Conservation (phyloP, 2,113 vertebrate genomes). For the Caranx melampygus region DNA sequence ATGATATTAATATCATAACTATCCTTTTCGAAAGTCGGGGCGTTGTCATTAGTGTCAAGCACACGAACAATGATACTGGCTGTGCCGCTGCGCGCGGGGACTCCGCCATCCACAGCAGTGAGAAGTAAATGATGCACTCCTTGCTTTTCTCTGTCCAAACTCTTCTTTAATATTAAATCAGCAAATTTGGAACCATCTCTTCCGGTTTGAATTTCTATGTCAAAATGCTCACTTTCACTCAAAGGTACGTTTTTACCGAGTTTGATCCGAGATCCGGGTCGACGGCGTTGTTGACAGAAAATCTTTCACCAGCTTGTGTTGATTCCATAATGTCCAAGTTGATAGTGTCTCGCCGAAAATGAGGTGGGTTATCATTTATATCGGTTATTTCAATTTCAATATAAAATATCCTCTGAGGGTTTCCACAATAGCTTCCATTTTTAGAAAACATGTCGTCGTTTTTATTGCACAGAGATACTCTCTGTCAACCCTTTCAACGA, state of each 20-base stretch:
- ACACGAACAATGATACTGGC: slow-evolving; percentile 64
- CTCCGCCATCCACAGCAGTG: slow-evolving; percentile 71
- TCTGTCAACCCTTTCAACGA: slow-evolving; percentile 76
- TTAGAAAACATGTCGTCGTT: slow-evolving; percentile 43
- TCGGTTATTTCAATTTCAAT: slow-evolving; percentile 71
- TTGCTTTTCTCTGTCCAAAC: slow-evolving; percentile 68
- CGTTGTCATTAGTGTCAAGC: slow-evolving; percentile 71
- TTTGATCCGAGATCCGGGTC: slow-evolving; percentile 71
- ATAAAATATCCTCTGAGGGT: slow-evolving; percentile 57
- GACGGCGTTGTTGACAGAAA: slow-evolving; percentile 69
- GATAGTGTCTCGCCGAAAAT: slow-evolving; percentile 63
- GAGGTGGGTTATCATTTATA: slow-evolving; percentile 70
- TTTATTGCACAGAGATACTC: slow-evolving; percentile 70
- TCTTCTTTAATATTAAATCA: slow-evolving; percentile 55
- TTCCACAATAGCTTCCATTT: slow-evolving; percentile 57
- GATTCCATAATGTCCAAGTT: slow-evolving; percentile 73
- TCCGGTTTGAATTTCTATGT: slow-evolving; percentile 67
- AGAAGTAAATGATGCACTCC: slow-evolving; percentile 67
- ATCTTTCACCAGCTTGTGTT: slow-evolving; percentile 52
- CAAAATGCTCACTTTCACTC: slow-evolving; percentile 64
- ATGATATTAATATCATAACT: slow-evolving; percentile 51
- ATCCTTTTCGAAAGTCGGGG: slow-evolving; percentile 56
- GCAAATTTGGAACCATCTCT: slow-evolving; percentile 66
- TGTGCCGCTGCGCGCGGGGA: slow-evolving; percentile 64
- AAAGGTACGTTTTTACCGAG: slow-evolving; percentile 57